Conservation (phyloP, 1,140 invertebrate species). For the Platorchestia sp. region DNA sequence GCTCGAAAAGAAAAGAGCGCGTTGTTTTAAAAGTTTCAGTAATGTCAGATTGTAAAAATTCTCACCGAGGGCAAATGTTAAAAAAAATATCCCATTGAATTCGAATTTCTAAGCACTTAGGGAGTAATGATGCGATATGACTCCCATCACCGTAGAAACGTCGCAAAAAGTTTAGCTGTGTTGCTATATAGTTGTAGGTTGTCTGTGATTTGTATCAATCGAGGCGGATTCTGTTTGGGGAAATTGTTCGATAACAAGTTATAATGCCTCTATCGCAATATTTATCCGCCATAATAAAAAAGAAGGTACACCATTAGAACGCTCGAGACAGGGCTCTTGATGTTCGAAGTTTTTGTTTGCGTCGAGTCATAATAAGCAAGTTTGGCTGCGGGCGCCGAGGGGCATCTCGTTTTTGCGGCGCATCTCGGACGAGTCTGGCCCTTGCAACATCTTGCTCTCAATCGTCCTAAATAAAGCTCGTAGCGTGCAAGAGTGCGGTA, state of each 20-base stretch:
- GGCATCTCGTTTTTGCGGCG: not conserved
- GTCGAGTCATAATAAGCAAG: not conserved
- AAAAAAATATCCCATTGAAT: not conserved
- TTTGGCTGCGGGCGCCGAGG: not conserved
- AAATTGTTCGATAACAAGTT: slow-evolving; percentile 35
- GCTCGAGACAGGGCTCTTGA: not conserved
- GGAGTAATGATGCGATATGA: not conserved
- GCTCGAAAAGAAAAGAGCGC: not conserved
- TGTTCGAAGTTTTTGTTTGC: not conserved
- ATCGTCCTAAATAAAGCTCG: slow-evolving; percentile 51
- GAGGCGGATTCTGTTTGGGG: not conserved
- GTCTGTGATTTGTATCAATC: not conserved
- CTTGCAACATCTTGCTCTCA: slow-evolving; percentile 44
- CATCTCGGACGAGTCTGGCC: not conserved
- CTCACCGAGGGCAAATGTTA: not conserved
- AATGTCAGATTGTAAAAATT: not conserved
- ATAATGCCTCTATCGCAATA: slow-evolving; percentile 26
- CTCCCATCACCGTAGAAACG: not conserved
- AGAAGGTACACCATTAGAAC: not conserved
- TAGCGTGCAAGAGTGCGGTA: slow-evolving; percentile 49
- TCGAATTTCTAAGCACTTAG: not conserved
- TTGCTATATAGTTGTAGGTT: not conserved
- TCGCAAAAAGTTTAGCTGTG: not conserved
- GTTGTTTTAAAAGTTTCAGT: not conserved
- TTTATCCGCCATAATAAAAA: not conserved